Evolutionary conservation across 2,797 vertebrate species (phyloP), one percentile per base, ranked within the genome.

Genomic region (Cossypha dichroa): DNA sequence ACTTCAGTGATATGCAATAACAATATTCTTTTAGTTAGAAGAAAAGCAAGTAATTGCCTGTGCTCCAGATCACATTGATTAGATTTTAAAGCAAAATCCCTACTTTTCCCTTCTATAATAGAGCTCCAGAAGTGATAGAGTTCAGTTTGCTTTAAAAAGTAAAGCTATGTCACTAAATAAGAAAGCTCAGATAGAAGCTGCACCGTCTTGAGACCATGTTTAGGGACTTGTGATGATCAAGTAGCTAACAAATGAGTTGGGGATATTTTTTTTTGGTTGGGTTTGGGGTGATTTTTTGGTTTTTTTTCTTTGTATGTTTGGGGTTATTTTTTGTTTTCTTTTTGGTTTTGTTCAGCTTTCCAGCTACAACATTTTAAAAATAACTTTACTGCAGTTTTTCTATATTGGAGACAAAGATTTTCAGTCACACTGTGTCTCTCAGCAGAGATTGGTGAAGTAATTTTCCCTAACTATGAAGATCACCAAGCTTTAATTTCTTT

Each of bases 381-480:
- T 58, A 68, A 82, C 7, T 85, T 81, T 72, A 43, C 13, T 72
- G 17, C 6, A 40, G 6, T 58, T 94, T 89, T 91, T 66, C 26
- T 73, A 0, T 82, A 28, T 41, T 18, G 36, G 31, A 87, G 33
- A 33, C 36, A 94, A 91, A 87, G 38, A 63, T 55, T 68, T 56
- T 82, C 40, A 79, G 13, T 74, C 40, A 38, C 41, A 88, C 41
- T 60, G 29, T 59, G 21, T 69, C 23, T 85, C 26, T 76, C 73
- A 64, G 56, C 67, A 92, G 56, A 88, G 10, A 54, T 63, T 33
- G 58, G 21, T 26, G 76, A 76, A 77, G 28, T 63, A 49, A 64
- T 75, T 86, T 85, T 90, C 43, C 26, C 12, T 68, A 69, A 67
- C 26, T 59, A 21, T 55, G 38, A 78, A 68, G 69, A 76, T n/a